phyloP scores from a whole-genome alignment of 2,888 invertebrate genomes.

The Eilema sororculum region DNA sequence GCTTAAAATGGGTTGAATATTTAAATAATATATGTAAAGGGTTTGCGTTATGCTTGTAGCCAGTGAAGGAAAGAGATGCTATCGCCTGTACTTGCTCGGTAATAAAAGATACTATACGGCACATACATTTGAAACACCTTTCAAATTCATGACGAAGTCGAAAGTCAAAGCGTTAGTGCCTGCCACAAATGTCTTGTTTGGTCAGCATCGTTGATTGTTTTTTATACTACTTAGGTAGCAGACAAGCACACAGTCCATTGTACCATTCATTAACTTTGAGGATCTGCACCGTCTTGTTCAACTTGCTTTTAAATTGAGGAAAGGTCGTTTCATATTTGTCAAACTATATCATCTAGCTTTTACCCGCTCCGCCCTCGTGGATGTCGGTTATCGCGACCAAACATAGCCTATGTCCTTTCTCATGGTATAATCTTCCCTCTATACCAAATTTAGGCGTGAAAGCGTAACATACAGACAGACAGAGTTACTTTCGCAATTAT shows the following conservation, averaged over 20 bases:
- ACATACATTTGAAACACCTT: background rate
- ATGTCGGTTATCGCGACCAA: too few relatives aligned
- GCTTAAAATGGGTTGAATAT: constrained; percentile 2
- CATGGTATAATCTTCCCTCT: too few relatives aligned
- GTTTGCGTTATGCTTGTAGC: background rate
- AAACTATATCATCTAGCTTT: too few relatives aligned
- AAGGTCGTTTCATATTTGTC: too few relatives aligned
- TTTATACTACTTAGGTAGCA: too few relatives aligned
- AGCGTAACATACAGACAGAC: too few relatives aligned
- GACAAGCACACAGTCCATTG: too few relatives aligned
- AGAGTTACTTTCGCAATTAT: too few relatives aligned
- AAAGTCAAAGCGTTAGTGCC: background rate
- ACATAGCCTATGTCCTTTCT: too few relatives aligned
- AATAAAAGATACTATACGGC: background rate
- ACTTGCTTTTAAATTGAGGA: background rate
- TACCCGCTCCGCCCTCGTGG: too few relatives aligned
- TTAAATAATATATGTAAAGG: background rate
- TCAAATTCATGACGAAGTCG: background rate
- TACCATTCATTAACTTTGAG: too few relatives aligned
- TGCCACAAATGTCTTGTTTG: background rate
- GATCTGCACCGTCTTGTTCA: background rate
- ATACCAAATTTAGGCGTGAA: too few relatives aligned
- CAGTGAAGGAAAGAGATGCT: background rate
- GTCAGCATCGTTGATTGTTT: background rate
- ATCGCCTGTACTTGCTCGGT: background rate